phyloP scores from a whole-genome alignment of 2,113 vertebrate genomes.

The Gorsachius goisagi region DNA sequence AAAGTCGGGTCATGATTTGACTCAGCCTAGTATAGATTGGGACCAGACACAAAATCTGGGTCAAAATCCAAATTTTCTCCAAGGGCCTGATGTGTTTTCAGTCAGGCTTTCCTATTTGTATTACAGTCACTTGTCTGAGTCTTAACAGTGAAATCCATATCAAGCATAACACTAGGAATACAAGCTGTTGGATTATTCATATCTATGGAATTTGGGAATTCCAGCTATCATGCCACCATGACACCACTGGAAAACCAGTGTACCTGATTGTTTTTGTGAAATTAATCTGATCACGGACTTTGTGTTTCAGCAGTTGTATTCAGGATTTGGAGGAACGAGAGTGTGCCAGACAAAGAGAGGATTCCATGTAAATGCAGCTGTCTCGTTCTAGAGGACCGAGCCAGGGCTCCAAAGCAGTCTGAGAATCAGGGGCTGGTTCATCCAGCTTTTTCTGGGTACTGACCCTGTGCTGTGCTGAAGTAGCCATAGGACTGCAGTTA shows the following conservation, averaged over 20 bases:
- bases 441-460: neutral
- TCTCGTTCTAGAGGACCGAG: neutral
- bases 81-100: neutral
- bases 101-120: constrained; percentile 12
- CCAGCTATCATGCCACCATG: neutral
- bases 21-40: neutral
- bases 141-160: neutral
- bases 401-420: neutral
- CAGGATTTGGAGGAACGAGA: neutral
- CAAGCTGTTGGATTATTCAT: neutral
- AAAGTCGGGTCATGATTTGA: neutral
- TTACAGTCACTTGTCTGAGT: neutral
- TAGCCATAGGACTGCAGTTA: neutral
- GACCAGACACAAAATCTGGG: constrained; percentile 26
- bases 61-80: constrained; percentile 19
- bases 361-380: neutral
- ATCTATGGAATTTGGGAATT: constrained; percentile 11
- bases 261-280: neutral
- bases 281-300: constrained; percentile 12
- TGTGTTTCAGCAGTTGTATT: neutral
- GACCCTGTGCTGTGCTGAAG: neutral
- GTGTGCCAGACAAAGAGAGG: neutral
- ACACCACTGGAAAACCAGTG: neutral
- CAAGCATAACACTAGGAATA: neutral
- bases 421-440: neutral